Evolutionary conservation across 2,888 invertebrate genomes (phyloP), one percentile per base, ranked within the genome.

Genomic region (Alloplasta piceator): DNA sequence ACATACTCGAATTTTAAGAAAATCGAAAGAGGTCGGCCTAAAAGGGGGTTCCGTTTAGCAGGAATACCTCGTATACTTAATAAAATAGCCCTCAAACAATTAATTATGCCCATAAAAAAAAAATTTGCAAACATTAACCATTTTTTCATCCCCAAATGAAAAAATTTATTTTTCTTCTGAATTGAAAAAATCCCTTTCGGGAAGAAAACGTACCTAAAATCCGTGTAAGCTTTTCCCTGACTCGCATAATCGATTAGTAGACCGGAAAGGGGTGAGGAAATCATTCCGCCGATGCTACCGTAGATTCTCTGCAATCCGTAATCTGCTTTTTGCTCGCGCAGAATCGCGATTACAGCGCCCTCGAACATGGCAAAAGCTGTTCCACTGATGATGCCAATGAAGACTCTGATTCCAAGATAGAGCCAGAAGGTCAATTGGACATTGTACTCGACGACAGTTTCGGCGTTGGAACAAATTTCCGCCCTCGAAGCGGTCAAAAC

Each of bases 281-380:
- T 95, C 95, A 96, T 96, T 38, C 96, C 96, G 0, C 96, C 96
- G 80, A 96, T 94, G 79, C 95, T 95, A 48, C 96, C 96, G 89
- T 96, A 96, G 75, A 96, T 95, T 76, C 96, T 93, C 92, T 96
- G 96, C 82, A 96, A 92, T 0, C 96, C 96, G 86, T 96, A 96
- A 92, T 96, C 96, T 0, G 96, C 96, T 85, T 95, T 94, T 87
- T 96, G 95, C 86, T 96, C 96, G 77, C 96, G 92, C 76, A 96
- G 92, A 85, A 96, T 95, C 5, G 96, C 95, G 78, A 96, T 95
- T 2, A 96, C 96, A 0, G 96, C 96, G 0, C 96, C 96, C 91
- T 96, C 96, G 89, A 96, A 96, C 95, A 96, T 96, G 38, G 96
- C 96, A 89, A 96, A 96, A 0, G 95, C 95, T 1, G 96, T 96